These are phyloP conservation scores for Microtus californicus DNA, from an alignment of 2,797 vertebrate species.

Conservation along the genomic window DNA sequence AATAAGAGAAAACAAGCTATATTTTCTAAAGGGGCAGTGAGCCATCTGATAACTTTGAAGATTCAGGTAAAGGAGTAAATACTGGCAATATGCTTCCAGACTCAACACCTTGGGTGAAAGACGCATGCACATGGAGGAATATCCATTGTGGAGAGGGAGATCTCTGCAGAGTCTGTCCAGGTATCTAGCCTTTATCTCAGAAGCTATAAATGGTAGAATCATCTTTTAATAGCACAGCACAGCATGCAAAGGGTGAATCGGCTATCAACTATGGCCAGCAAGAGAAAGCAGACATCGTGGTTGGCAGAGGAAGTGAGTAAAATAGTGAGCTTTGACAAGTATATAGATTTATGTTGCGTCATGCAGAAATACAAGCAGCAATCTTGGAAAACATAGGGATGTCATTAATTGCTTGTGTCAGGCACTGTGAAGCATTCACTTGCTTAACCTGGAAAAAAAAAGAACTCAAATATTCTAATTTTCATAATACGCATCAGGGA, in stretches of 20 bases:
- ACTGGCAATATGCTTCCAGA: background rate
- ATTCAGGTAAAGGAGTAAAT: background rate
- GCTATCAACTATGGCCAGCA: background rate
- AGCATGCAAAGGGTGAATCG: background rate
- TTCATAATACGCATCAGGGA: background rate
- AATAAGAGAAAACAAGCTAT: background rate
- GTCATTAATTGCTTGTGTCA: background rate
- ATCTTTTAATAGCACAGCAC: background rate
- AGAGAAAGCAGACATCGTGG: background rate
- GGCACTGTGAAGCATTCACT: background rate
- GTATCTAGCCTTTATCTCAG: background rate
- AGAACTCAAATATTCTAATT: background rate
- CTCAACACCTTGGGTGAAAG: background rate
- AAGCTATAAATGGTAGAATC: background rate
- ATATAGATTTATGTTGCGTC: background rate
- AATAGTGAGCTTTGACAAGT: background rate
- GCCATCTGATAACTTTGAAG: background rate
- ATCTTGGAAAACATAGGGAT: background rate
- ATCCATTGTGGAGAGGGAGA: too few relatives aligned
- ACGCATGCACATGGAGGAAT: fast-evolving
- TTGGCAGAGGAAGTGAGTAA: background rate
- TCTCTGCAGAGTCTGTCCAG: background rate
- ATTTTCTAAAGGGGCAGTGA: background rate
- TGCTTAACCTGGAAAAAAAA: background rate
- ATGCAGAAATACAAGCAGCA: background rate